phyloP scores from a whole-genome alignment of 2,888 invertebrate species.

The Phalangium opilio region DNA sequence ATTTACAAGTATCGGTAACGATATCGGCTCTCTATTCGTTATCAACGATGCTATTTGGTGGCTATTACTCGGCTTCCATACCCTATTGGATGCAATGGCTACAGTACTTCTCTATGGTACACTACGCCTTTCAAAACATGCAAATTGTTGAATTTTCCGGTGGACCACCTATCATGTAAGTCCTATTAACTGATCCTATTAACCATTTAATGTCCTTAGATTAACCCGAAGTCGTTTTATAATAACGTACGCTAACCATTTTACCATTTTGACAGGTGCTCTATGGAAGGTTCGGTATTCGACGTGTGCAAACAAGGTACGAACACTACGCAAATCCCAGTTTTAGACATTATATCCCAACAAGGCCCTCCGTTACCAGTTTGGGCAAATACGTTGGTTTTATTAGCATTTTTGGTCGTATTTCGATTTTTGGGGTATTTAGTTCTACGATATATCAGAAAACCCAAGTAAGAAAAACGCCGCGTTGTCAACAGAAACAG shows the following conservation, averaged over 20 bases:
- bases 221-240: no score
- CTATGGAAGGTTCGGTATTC: constrained; percentile 45
- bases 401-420: constrained; percentile 50
- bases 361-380: constrained; percentile 44
- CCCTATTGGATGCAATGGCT: constrained; percentile 58
- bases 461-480: constrained; percentile 16
- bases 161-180: constrained; percentile 51
- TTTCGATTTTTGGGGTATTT: constrained; percentile 56
- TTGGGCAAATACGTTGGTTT: constrained; percentile 55
- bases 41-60: constrained; percentile 58
- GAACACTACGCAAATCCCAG: constrained; percentile 41
- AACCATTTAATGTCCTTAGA: no score
- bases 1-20: constrained; percentile 60
- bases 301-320: constrained; percentile 38
- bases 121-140: constrained; percentile 66
- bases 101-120: constrained; percentile 56
- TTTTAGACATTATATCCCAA: constrained; percentile 47
- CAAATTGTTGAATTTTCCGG: constrained; percentile 58
- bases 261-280: constrained; percentile 40
- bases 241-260: not conserved
- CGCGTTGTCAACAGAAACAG: no score
- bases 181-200: no score
- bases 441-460: constrained; percentile 42
- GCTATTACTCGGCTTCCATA: constrained; percentile 55
- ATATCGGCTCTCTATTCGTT: constrained; percentile 58